These are phyloP conservation scores for Netelia melanura DNA, from an alignment of 2,888 invertebrate genomes.

Conservation along the genomic window DNA sequence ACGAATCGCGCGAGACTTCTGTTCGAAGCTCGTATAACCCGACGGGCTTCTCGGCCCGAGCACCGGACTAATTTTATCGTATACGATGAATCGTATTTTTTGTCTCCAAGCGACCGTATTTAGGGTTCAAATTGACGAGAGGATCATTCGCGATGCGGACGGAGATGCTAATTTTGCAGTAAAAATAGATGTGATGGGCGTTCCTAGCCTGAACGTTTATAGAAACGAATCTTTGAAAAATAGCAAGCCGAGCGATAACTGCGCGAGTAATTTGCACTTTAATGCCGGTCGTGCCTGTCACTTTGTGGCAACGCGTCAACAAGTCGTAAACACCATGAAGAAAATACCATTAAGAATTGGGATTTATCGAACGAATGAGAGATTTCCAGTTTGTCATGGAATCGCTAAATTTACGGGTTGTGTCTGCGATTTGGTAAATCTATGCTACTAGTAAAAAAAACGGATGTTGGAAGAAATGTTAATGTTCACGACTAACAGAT, in stretches of 20 bases:
- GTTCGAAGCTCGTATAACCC: constrained; percentile 13
- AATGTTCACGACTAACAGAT: constrained; percentile 47
- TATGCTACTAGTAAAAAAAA: not conserved
- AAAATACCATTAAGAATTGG: constrained; percentile 68
- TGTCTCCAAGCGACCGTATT: constrained; percentile 66
- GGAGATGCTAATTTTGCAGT: constrained; percentile 57
- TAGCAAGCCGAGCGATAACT: not conserved
- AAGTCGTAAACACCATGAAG: constrained; percentile 65
- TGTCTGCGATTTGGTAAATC: constrained; percentile 72
- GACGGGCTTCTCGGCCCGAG: constrained; percentile 27
- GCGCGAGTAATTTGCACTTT: constrained; percentile 53
- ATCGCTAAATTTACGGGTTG: constrained; percentile 70
- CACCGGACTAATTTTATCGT: not conserved
- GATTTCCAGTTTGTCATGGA: constrained; percentile 71
- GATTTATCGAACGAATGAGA: constrained; percentile 69
- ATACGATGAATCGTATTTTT: constrained; percentile 66
- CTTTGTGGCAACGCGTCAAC: constrained; percentile 63
- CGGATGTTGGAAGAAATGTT: not conserved
- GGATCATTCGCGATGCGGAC: constrained; percentile 65
- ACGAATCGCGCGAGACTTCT: constrained; percentile 37
- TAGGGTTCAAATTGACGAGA: constrained; percentile 62
- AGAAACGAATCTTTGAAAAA: constrained; percentile 20
- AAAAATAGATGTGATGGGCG: constrained; percentile 67
- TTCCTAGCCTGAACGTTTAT: constrained; percentile 65
- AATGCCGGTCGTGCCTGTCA: constrained; percentile 68